Evolutionary conservation across 2,113 vertebrate species (phyloP).

Genomic region (Balaenoptera acutorostrata): DNA sequence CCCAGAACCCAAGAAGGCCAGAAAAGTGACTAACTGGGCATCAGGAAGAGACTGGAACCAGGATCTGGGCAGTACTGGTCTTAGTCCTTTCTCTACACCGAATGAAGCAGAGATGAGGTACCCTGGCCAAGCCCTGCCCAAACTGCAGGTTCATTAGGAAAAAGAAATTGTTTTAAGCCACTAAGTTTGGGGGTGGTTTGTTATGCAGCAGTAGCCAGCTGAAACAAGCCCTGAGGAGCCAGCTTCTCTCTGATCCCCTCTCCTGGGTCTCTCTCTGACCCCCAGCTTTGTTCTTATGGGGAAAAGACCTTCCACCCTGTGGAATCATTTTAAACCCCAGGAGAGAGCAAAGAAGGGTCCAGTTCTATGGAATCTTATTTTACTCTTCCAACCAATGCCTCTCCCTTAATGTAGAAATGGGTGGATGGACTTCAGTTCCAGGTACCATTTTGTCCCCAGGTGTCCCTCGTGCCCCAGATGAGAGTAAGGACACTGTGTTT

Average conservation of each 20-base stretch:
- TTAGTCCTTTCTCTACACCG: background rate
- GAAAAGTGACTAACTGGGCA: background rate
- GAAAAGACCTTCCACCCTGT: background rate
- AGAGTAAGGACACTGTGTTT: background rate
- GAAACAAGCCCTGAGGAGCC: background rate
- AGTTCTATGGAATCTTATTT: background rate
- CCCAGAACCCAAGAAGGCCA: background rate
- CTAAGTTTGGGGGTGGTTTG: background rate
- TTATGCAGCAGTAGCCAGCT: background rate
- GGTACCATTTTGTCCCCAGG: background rate
- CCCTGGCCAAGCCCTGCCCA: background rate
- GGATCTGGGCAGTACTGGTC: background rate
- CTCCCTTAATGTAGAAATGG: background rate
- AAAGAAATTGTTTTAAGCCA: background rate
- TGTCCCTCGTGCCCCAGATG: background rate
- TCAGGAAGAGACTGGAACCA: background rate
- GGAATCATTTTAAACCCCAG: background rate
- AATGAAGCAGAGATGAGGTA: background rate
- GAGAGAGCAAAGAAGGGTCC: background rate
- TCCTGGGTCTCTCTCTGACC: background rate
- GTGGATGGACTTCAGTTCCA: background rate
- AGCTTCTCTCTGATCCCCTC: background rate
- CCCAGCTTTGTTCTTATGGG: background rate
- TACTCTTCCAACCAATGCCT: background rate
- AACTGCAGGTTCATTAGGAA: background rate